Evolutionary conservation across 1,140 invertebrate species (phyloP).

Genomic region (Ceratoteleas bidentatus): DNA sequence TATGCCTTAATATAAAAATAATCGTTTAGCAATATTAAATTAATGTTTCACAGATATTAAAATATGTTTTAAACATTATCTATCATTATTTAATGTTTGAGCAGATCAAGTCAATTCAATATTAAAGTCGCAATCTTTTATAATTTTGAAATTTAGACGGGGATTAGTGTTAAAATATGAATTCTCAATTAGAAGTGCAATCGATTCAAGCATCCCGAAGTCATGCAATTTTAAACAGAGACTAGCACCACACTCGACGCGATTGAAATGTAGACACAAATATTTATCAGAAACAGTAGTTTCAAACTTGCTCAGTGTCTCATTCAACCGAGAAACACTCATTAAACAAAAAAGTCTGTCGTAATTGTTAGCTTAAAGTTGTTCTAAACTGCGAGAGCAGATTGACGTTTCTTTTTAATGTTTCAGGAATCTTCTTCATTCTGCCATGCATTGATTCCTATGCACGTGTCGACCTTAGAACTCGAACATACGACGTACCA

Average conservation of each 20-base stretch:
- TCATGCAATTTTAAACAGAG: slow-evolving; percentile 12
- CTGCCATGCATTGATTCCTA: slow-evolving; percentile 97
- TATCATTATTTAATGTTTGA: neutral
- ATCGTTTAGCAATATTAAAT: neutral
- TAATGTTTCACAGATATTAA: neutral
- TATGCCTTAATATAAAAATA: slow-evolving; percentile 72
- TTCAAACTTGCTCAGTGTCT: neutral
- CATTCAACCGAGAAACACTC: too few species aligned
- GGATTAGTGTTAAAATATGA: slow-evolving; percentile 5
- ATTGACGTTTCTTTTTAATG: neutral
- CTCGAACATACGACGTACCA: slow-evolving; percentile 95
- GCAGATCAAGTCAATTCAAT: slow-evolving; percentile 13
- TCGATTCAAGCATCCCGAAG: slow-evolving; percentile 10
- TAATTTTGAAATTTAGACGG: slow-evolving; percentile 12
- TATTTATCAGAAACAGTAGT: neutral
- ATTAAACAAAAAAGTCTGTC: too few species aligned
- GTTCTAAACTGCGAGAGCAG: neutral
- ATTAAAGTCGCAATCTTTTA: slow-evolving; percentile 17
- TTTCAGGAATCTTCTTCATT: slow-evolving; percentile 95
- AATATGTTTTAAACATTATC: neutral
- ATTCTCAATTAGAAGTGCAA: slow-evolving; percentile 16
- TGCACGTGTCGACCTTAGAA: slow-evolving; percentile 93
- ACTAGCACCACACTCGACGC: neutral
- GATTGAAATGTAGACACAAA: neutral
- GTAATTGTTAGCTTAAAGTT: too few species aligned